Evolutionary conservation across 2,113 vertebrate species (phyloP).

Genomic region (Pelobates fuscus): DNA sequence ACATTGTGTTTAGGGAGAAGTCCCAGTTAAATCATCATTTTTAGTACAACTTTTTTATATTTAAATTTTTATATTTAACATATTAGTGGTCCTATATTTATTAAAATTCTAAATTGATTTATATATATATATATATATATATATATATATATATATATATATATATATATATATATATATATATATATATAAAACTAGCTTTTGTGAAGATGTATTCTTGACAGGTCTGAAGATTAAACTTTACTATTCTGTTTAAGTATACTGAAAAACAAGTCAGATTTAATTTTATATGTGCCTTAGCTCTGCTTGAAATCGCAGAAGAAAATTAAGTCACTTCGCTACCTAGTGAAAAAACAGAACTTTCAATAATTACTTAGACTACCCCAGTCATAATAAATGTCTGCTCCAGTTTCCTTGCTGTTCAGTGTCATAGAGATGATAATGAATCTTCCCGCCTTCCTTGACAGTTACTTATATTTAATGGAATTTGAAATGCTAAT

Average conservation of each 20-base stretch:
- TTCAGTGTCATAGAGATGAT: conserved; percentile 47
- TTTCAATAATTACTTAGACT: conserved; percentile 47
- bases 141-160: too few species aligned
- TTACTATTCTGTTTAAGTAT: conserved; percentile 18
- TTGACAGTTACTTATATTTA: conserved; percentile 49
- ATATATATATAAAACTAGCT: too few species aligned
- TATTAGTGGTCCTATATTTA: too few species aligned
- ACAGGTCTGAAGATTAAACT: not conserved
- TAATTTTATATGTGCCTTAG: conserved; percentile 40
- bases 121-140: too few species aligned
- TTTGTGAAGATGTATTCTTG: not conserved
- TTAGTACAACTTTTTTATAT: too few species aligned
- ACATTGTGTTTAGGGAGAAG: too few species aligned
- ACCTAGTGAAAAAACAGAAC: conserved; percentile 33
- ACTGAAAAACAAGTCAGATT: conserved; percentile 40
- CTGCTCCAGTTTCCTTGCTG: conserved; percentile 44
- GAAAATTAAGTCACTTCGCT: conserved; percentile 38
- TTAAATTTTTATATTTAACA: too few species aligned
- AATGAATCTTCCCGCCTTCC: conserved; percentile 49
- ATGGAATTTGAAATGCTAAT: conserved; percentile 50
- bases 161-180: too few species aligned
- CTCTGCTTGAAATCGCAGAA: conserved; percentile 28
- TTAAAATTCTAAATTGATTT: too few species aligned
- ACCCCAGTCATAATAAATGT: conserved; percentile 46
- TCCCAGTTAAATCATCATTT: too few species aligned